phyloP scores from a whole-genome alignment of 2,113 vertebrate genomes.

The Litocranius walleri region DNA sequence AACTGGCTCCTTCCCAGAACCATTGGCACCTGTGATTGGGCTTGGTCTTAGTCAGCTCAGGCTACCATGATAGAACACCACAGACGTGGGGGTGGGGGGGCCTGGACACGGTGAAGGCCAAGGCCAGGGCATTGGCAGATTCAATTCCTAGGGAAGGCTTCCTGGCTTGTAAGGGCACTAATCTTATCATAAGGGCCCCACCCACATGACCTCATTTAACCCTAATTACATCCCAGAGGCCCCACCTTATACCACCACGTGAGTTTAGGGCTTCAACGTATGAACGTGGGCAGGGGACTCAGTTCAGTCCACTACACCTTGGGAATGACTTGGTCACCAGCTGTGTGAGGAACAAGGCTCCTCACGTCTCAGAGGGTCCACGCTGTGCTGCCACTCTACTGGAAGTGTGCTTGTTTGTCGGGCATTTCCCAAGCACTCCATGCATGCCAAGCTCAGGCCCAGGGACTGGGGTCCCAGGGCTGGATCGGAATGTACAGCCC shows the following conservation, averaged over 20 bases:
- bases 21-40: background rate
- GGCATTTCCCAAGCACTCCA: background rate
- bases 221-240: background rate
- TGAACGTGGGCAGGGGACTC: background rate
- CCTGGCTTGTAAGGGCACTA: background rate
- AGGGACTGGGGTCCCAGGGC: background rate
- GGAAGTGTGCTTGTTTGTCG: background rate
- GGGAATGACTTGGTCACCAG: background rate
- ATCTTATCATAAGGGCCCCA: no score
- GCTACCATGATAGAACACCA: background rate
- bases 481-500: rapidly evolving
- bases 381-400: background rate
- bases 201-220: background rate
- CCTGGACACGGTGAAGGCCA: background rate
- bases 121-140: background rate
- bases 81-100: background rate
- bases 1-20: background rate
- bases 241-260: background rate
- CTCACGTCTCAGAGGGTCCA: background rate
- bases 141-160: background rate
- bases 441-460: background rate
- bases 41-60: background rate
- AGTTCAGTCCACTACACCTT: background rate
- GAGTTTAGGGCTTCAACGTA: background rate
- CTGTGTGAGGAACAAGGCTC: background rate